Evolutionary conservation across 2,888 invertebrate species (phyloP), one percentile per base, ranked within the genome.

Genomic region (Synergus umbraculus): DNA sequence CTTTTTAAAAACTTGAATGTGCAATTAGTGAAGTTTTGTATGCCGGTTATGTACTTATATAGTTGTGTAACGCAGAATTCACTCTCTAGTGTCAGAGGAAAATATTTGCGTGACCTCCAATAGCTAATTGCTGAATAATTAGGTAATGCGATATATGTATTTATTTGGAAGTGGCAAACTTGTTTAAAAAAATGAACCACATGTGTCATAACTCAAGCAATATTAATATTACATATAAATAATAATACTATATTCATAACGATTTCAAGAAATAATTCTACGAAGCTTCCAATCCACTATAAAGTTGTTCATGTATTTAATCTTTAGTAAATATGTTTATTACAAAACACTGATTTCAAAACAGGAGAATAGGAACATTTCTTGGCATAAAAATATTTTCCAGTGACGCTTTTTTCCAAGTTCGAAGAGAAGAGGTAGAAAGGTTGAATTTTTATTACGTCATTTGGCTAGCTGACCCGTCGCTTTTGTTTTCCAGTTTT

Each of bases 401-500:
- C 44, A 44, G 44, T 9, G 2, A 7, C 44, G 44, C 10, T 1
- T 10, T 10, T 63, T 41, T 44, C 44, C 13, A n/a, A 54, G 54
- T 58, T 73, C 41, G 54, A 73, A 73, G 15, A 54, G 10, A 73
- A 49, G 54, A 49, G 54, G 73, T 54, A 37, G 37, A n/a, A 29
- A 69, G 49, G 46, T 69, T 69, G 8, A 9, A 69, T 73, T 73
- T 73, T 54, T 58, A 73, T 73, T 54, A 41, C 73, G 73, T 73
- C 73, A 73, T 37, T 73, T 37, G 49, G 73, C 54, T 73, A 58
- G 73, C 29, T 10, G 37, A 73, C 37, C 44, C 73, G n/a, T 29
- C 37, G 73, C 73, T 29, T 37, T 73, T 73, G 73, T 73, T 73
- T 73, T 73, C 49, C 10, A 54, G 54, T 73, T 73, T 54, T 41